phyloP scores from a whole-genome alignment of 2,113 vertebrate species.

The Benitochromis conjunctus region DNA sequence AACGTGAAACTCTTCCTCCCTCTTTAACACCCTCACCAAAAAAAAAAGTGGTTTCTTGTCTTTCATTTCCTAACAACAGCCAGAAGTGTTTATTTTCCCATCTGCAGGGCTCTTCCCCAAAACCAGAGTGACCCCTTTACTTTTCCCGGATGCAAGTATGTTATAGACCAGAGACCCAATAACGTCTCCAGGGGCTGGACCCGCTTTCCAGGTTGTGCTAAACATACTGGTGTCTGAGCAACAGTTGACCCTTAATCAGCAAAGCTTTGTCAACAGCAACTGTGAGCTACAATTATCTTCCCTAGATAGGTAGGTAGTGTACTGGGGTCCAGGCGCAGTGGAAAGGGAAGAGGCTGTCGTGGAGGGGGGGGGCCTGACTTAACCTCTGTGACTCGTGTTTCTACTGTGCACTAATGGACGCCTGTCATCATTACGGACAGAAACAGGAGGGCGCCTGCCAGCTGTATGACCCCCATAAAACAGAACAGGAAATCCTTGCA shows the following conservation, averaged over 20 bases:
- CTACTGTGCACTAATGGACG: slow-evolving; percentile 68
- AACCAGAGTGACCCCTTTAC: not conserved
- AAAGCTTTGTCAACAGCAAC: slow-evolving; percentile 46
- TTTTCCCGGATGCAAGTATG: slow-evolving; percentile 11
- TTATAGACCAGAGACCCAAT: slow-evolving; percentile 9
- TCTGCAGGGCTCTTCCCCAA: slow-evolving; percentile 1
- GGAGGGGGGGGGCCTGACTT: slow-evolving; percentile 16
- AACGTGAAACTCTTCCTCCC: not conserved
- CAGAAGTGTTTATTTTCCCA: not conserved
- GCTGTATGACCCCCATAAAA: slow-evolving; percentile 77
- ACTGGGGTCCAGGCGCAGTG: slow-evolving; percentile 28
- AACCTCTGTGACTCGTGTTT: slow-evolving; percentile 66
- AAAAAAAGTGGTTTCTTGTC: not conserved
- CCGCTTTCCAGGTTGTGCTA: slow-evolving; percentile 19
- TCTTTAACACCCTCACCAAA: not conserved
- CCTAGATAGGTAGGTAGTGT: slow-evolving; percentile 45
- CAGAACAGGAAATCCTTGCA: slow-evolving; percentile 71
- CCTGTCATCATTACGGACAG: slow-evolving; percentile 72
- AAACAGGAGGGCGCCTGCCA: slow-evolving; percentile 75
- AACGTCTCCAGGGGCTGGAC: not conserved
- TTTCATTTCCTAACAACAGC: not conserved
- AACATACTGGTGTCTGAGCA: slow-evolving; percentile 41
- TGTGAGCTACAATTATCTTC: slow-evolving; percentile 54
- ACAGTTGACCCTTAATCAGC: slow-evolving; percentile 50
- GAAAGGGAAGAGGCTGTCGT: slow-evolving; percentile 56